Percentiles rank a stretch among this genome's conserved stretches.
These are phyloP conservation scores for Planiliza haematocheilus DNA, from an alignment of 2,113 vertebrate species.

Conservation along the genomic window DNA sequence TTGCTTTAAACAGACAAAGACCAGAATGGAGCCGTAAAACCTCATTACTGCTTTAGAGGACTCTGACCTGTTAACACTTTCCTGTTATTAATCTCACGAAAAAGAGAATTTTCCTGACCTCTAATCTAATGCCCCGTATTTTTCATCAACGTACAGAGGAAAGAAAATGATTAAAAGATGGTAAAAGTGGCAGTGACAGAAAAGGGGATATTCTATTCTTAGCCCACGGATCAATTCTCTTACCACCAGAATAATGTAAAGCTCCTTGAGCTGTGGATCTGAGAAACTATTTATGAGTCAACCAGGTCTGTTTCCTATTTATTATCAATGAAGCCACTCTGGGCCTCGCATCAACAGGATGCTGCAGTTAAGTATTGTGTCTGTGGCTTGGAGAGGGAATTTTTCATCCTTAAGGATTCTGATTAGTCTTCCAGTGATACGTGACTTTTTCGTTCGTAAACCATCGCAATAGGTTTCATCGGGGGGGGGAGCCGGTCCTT, in stretches of 20 bases:
- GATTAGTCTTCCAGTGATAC: conserved; percentile 58
- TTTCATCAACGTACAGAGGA: conserved; percentile 17
- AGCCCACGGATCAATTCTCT: conserved; percentile 13
- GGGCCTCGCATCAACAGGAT: conserved; percentile 47
- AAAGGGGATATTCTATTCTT: conserved; percentile 23
- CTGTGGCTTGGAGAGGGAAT: conserved; percentile 28
- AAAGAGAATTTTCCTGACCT: conserved; percentile 23
- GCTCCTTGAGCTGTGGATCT: conserved; percentile 43
- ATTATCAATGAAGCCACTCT: conserved; percentile 44
- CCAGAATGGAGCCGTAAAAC: conserved; percentile 13
- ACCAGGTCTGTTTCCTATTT: conserved; percentile 41
- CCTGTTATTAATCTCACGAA: neutral
- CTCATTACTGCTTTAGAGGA: conserved; percentile 3
- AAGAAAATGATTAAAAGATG: conserved; percentile 22
- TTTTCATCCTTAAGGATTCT: conserved; percentile 58
- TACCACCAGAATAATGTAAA: conserved; percentile 35
- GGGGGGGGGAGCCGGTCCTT: conserved; percentile 29
- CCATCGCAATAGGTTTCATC: conserved; percentile 49
- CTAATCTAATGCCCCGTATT: neutral
- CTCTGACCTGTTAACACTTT: conserved; percentile 19
- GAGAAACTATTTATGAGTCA: conserved; percentile 63
- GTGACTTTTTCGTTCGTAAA: conserved; percentile 55
- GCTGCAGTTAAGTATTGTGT: conserved; percentile 39
- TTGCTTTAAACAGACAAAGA: conserved; percentile 5
- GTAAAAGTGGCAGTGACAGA: neutral